Evolutionary conservation across 2,888 invertebrate species (phyloP).

Genomic region (Odontocolon sp.): DNA sequence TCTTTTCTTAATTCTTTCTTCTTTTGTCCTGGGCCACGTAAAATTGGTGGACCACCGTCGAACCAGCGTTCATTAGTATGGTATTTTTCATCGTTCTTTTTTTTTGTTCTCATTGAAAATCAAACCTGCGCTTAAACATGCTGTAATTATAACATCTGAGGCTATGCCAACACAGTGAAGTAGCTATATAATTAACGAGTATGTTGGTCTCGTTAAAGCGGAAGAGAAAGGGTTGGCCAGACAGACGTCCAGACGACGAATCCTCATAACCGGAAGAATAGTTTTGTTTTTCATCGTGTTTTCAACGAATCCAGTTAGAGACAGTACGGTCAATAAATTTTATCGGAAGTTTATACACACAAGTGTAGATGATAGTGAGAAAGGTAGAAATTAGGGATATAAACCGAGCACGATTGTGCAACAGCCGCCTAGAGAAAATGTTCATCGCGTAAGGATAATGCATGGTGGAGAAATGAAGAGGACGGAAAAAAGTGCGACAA

Average conservation of each 20-base stretch:
- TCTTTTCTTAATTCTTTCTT: too few relatives aligned
- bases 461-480: conserved; percentile 32
- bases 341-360: conserved; percentile 15
- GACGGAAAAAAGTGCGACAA: conserved; percentile 35
- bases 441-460: conserved; percentile 51
- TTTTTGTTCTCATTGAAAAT: neutral
- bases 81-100: neutral
- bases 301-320: neutral
- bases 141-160: neutral
- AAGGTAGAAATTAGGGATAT: conserved; percentile 34
- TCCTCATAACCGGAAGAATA: conserved; percentile 24
- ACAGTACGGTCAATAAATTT: too few relatives aligned
- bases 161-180: neutral
- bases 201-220: conserved; percentile 3
- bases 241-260: conserved; percentile 22
- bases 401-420: conserved; percentile 50
- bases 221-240: conserved; percentile 51
- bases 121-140: neutral
- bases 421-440: conserved; percentile 48
- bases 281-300: conserved; percentile 20
- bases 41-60: neutral
- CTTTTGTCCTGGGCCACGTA: neutral
- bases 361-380: conserved; percentile 29
- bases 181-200: conserved; percentile 6
- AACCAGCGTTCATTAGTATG: neutral